phyloP scores from a whole-genome alignment of 1,140 invertebrate genomes.

The Armadillidium nasatum region DNA sequence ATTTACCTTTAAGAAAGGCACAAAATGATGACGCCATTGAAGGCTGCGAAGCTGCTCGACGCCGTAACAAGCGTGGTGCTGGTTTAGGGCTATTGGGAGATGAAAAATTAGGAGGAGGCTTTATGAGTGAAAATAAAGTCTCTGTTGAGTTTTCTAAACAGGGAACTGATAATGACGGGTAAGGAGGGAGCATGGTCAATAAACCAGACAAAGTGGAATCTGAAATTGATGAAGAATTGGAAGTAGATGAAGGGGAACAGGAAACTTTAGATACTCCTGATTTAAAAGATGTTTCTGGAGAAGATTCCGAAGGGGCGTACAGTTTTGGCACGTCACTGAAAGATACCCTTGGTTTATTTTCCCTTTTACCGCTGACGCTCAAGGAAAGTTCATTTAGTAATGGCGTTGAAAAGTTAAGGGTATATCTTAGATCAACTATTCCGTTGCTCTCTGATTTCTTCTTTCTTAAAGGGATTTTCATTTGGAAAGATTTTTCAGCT shows the following conservation, averaged over 20 bases:
- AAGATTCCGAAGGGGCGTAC: neutral
- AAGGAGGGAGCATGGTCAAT: neutral
- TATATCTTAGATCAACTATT: constrained; percentile 35
- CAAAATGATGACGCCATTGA: neutral
- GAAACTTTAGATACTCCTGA: neutral
- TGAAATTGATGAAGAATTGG: neutral
- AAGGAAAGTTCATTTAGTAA: constrained; percentile 27
- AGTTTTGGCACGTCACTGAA: neutral
- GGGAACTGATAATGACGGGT: neutral
- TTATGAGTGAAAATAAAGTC: neutral
- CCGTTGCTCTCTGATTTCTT: constrained; percentile 29
- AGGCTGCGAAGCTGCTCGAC: neutral
- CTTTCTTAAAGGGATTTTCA: neutral
- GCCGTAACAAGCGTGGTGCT: neutral
- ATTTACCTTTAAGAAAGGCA: neutral
- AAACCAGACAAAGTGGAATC: neutral
- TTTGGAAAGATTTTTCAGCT: neutral
- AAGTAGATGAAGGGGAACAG: neutral
- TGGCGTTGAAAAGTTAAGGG: constrained; percentile 34
- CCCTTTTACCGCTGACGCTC: neutral
- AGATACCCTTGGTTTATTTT: neutral
- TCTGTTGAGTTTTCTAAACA: neutral
- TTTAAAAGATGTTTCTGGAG: neutral
- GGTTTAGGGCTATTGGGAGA: neutral
- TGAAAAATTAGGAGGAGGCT: neutral